Evolutionary conservation across 1,140 invertebrate genomes (phyloP).

Genomic region (Andricus grossulariae): DNA sequence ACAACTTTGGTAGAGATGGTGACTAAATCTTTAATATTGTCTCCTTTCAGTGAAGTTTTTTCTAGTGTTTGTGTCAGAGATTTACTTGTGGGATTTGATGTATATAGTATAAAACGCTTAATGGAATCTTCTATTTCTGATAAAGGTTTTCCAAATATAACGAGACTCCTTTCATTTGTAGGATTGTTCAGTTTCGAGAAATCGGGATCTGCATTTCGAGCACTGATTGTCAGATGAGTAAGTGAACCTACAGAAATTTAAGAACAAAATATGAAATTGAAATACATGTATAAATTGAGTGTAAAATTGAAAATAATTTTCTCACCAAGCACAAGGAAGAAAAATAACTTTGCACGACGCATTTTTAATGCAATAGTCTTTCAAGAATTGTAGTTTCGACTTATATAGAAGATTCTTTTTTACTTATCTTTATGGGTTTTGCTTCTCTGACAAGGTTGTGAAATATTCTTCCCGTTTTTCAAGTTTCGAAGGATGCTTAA

Average conservation of each 20-base stretch:
- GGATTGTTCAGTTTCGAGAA: not conserved
- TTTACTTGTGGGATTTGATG: not conserved
- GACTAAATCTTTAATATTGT: not conserved
- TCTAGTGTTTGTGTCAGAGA: not conserved
- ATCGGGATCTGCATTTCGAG: not conserved
- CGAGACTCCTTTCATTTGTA: constrained; percentile 36
- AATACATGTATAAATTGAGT: no score
- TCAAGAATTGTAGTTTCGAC: not conserved
- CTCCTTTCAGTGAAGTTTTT: not conserved
- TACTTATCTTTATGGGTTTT: no score
- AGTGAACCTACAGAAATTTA: no score
- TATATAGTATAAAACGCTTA: not conserved
- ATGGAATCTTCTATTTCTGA: not conserved
- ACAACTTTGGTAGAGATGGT: not conserved
- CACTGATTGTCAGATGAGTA: no score
- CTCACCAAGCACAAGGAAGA: not conserved
- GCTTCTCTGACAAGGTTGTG: not conserved
- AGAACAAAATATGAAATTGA: no score
- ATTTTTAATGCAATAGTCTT: not conserved
- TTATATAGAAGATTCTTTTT: not conserved
- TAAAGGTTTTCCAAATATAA: constrained; percentile 26
- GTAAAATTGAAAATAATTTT: not conserved
- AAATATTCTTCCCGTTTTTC: constrained; percentile 4
- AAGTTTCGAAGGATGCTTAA: not conserved
- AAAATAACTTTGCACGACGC: not conserved